A percentile compares a stretch with the other conserved stretches of the same genome.
phyloP scores from a whole-genome alignment of 2,113 vertebrate species.

The Procapra przewalskii region DNA sequence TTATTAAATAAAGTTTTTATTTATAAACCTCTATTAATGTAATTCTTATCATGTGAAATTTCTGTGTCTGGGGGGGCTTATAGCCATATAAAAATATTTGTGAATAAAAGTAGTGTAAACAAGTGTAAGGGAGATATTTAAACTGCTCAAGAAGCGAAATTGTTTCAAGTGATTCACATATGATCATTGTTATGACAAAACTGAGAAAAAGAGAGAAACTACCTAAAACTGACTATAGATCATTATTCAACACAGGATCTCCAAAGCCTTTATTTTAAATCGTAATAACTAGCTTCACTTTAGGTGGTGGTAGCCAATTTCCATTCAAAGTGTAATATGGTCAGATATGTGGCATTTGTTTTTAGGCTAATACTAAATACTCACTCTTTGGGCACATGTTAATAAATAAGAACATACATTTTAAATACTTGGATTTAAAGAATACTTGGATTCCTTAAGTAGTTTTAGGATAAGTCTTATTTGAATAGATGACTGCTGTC shows the following conservation, averaged over 20 bases:
- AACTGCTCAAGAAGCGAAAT: background rate
- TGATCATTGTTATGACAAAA: background rate
- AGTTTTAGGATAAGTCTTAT: conserved; percentile 27
- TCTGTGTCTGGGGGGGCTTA: background rate
- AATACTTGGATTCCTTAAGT: background rate
- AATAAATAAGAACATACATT: background rate
- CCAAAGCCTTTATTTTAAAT: background rate
- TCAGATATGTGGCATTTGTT: background rate
- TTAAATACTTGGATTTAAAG: background rate
- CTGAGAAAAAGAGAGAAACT: background rate
- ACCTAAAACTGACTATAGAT: background rate
- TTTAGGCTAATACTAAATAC: background rate
- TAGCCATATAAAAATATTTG: background rate
- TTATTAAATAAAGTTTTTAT: background rate
- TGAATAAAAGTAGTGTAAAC: background rate
- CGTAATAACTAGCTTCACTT: background rate
- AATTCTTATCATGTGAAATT: background rate
- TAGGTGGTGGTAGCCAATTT: background rate
- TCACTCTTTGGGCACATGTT: background rate
- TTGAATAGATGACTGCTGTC: conserved; percentile 13
- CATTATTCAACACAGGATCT: background rate
- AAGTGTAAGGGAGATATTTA: background rate
- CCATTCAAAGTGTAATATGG: background rate
- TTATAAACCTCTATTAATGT: background rate
- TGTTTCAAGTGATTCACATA: background rate